Base-by-base conservation (phyloP, 2,797 vertebrate species). In the Acanthurus lineatus region DNA sequence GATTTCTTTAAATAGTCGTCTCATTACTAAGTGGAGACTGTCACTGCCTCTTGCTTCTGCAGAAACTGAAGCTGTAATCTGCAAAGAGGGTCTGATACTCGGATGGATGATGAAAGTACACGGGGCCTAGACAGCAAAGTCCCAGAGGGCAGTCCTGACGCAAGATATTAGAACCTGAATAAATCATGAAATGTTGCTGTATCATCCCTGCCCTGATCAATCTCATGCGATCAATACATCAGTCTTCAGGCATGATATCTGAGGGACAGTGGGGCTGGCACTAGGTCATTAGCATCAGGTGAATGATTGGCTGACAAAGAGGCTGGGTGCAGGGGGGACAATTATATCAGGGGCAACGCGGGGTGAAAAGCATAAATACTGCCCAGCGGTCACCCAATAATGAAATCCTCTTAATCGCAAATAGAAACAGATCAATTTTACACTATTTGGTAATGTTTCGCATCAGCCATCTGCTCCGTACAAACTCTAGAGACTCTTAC, bases 101-200 rank as follows among this genome's bases (percentile, higher is more conserved):
- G 49, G 59, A 81, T 76, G 64, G 76, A 84, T 92, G 89, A 93
- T 92, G 77, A 92, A 93, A 91, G 87, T 68, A 86, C 66, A 25
- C 51, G 14, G 54, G 66, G 82, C 73, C 53, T 28, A 47, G 58
- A 75, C 86, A 86, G 84, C 71, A 49, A 40, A 44, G 73, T 87
- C 91, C 80, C 85, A 38, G 57, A 77, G 83, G 85, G 77, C 64
- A 62, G 61, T 56, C 84, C 90, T 90, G 92, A 92, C 91, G 73
- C 76, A 58, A 83, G 71, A 88, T 91, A 94, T 95, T 94, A 95
- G 79, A 77, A 69, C 66, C 83, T 88, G 90, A 95, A 95, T 96
- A 94, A 95, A 95, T 96, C 94, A 93, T 88, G 85, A 77, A 78
- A 94, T 90, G 90, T 89, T 94, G 95, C 93, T 91, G 94, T 86